Conservation (phyloP, 2,888 invertebrate genomes). For the Sturmia bella region DNA sequence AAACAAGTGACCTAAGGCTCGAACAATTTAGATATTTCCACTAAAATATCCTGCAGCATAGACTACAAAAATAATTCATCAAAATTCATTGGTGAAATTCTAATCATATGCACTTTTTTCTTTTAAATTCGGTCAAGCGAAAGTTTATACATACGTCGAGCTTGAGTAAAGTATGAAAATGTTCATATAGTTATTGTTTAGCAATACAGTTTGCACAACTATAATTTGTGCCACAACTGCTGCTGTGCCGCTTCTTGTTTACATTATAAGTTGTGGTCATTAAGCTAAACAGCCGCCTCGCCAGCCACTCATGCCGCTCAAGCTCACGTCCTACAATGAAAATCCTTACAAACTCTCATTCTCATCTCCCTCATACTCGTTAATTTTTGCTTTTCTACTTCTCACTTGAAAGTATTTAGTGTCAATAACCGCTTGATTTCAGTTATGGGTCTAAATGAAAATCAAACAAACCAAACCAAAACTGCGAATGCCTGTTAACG, state of each 20-base stretch:
- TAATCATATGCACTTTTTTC: no score
- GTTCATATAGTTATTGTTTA: no score
- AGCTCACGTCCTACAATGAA: constrained; percentile 11
- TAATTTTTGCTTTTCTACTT: constrained; percentile 50
- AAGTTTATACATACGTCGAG: no score
- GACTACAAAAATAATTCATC: no score
- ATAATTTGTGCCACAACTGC: constrained; percentile 7
- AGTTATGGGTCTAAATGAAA: constrained; percentile 44
- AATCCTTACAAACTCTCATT: constrained; percentile 41
- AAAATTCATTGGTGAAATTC: no score
- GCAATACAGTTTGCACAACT: neutral
- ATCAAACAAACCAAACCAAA: constrained; percentile 31
- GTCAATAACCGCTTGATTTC: constrained; percentile 61
- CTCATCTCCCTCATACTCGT: constrained; percentile 54
- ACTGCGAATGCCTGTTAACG: constrained; percentile 15
- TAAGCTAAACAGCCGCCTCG: constrained; percentile 53
- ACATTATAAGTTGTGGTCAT: constrained; percentile 29
- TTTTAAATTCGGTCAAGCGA: no score
- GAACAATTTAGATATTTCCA: no score
- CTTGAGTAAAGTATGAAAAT: no score
- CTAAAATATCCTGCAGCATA: no score
- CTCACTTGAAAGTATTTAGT: constrained; percentile 44
- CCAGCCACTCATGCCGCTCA: constrained; percentile 30
- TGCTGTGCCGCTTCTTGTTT: neutral
- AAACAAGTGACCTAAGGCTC: no score